These are phyloP conservation scores for Perca fluviatilis DNA, from an alignment of 2,113 vertebrate genomes.

Conservation along the genomic window DNA sequence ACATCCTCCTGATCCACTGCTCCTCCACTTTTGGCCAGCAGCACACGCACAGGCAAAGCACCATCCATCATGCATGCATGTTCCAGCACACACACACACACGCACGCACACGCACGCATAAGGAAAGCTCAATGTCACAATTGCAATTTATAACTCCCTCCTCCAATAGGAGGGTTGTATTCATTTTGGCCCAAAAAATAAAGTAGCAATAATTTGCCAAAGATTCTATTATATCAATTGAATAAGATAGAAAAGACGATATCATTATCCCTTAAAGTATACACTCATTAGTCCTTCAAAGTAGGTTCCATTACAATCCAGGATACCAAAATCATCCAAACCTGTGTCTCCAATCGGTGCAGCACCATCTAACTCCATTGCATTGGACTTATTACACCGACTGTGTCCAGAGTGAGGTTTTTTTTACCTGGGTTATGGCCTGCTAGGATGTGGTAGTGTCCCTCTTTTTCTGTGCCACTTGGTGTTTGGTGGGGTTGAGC, in stretches of 20 bases:
- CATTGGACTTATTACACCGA: conserved; percentile 6
- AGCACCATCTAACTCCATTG: conserved; percentile 34
- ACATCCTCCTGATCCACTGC: conserved; percentile 84
- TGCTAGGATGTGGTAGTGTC: conserved; percentile 68
- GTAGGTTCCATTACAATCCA: neutral
- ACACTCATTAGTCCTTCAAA: neutral
- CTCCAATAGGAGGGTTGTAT: neutral
- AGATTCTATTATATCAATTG: neutral
- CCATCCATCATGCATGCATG: conserved; percentile 25
- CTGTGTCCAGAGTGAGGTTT: conserved; percentile 29
- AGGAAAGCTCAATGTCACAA: conserved; percentile 11
- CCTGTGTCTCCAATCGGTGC: conserved; percentile 17
- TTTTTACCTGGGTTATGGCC: conserved; percentile 73
- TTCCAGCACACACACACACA: neutral
- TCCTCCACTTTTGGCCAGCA: conserved; percentile 63
- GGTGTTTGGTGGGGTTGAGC: conserved; percentile 73
- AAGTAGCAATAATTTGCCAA: neutral
- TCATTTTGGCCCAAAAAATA: neutral
- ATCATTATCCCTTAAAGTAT: neutral
- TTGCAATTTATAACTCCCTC: neutral
- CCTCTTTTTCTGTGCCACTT: conserved; percentile 69
- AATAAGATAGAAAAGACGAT: neutral
- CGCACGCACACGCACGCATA: neutral
- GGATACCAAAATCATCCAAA: conserved; percentile 40
- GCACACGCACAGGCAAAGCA: conserved; percentile 51